These are phyloP conservation scores for Melanostoma mellinum DNA, from an alignment of 2,888 invertebrate genomes.

Conservation along the genomic window DNA sequence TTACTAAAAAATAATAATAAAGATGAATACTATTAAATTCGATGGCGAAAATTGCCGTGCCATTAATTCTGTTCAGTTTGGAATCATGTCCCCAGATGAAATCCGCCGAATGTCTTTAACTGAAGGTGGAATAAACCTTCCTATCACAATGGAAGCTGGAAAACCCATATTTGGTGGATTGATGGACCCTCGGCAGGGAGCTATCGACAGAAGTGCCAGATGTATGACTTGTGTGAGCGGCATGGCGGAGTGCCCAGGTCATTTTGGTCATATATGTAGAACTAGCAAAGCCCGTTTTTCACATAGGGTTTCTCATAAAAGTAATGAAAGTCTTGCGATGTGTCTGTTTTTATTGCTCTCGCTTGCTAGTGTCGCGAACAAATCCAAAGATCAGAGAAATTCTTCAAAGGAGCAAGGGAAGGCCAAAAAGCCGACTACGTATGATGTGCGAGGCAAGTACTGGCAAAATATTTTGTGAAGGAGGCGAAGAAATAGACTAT, in stretches of 20 bases:
- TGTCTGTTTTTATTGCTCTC: constrained; percentile 98
- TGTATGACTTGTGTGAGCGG: constrained; percentile 97
- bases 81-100: constrained; percentile 98
- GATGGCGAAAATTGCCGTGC: constrained; percentile 86
- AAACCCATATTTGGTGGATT: constrained; percentile 96
- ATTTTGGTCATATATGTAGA: constrained; percentile 99
- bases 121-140: constrained; percentile 95
- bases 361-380: constrained; percentile 94
- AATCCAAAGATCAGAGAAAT: constrained; percentile 83
- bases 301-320: constrained; percentile 96
- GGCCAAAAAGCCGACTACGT: constrained; percentile 93
- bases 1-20: background rate
- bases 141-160: constrained; percentile 98
- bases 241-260: constrained; percentile 98
- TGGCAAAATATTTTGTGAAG: constrained; percentile 96
- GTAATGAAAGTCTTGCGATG: constrained; percentile 96
- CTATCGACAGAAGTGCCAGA: constrained; percentile 93
- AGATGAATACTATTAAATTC: constrained; percentile 82
- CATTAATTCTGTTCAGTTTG: constrained; percentile 97
- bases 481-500: constrained; percentile 95
- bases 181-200: constrained; percentile 98
- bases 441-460: constrained; percentile 95
- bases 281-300: constrained; percentile 97
- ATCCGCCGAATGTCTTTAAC: constrained; percentile 97
- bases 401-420: constrained; percentile 94